Evolutionary conservation across 30 jellyfish, hydroid and myxozoan species (phyloP).

Genomic region (Calvadosia cruxmelitensis): DNA sequence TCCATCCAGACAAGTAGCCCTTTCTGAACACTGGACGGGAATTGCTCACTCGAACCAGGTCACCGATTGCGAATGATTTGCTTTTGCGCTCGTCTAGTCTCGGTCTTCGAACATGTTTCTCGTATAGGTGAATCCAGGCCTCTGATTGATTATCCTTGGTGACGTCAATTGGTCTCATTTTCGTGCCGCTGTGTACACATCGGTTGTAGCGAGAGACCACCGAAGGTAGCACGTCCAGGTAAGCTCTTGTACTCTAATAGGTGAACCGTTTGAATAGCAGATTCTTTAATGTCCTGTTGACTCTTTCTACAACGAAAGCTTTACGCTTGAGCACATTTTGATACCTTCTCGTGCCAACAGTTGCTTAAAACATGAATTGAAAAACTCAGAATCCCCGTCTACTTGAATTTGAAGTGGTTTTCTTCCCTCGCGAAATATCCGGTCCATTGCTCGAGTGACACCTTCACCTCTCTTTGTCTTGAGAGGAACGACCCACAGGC

Average conservation of each 20-base stretch:
- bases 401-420: neutral
- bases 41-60: neutral
- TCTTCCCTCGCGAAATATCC: no score
- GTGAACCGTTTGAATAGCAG: neutral
- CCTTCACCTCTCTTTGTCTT: neutral
- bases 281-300: neutral
- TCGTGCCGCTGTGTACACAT: neutral
- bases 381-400: neutral
- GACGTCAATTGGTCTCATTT: neutral
- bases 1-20: neutral
- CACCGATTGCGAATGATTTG: no score
- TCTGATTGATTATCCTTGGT: neutral
- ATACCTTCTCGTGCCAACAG: neutral
- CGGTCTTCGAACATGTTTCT: neutral
- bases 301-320: neutral
- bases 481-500: neutral
- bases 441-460: neutral
- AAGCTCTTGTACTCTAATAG: neutral
- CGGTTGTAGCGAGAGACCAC: neutral
- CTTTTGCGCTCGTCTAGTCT: neutral
- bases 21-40: neutral
- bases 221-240: neutral
- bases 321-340: neutral
- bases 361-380: neutral
- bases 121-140: neutral